Base-by-base conservation (phyloP, 2,113 vertebrate species). In the Lophotis ruficrista region DNA sequence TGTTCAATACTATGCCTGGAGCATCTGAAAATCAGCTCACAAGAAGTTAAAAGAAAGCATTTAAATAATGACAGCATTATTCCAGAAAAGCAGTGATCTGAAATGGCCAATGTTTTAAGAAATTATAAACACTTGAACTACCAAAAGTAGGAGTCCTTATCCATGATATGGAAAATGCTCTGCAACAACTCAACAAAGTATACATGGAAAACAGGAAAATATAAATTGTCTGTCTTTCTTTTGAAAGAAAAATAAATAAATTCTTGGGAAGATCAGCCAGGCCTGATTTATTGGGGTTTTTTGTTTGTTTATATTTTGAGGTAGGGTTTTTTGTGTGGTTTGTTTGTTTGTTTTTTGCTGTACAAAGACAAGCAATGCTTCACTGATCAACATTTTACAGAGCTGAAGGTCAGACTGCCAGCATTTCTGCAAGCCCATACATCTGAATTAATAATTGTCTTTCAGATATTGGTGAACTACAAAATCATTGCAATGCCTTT, bases 331-430 rank as follows among this genome's bases (percentile, higher is more conserved):
- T 11, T 37, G 6, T 60, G 7, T 27, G 16, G 5, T 65, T 70
- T 47, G 9, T 65, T 89, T 88, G 30, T 23, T 89, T 90, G 31
- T 8, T 53, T 83, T 72, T 94, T 90, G 78, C 35, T 45, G 68
- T 30, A 50, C 37, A 38, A 12, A 72, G 75, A 88, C 92, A 93
- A 87, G 53, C 83, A 95, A 72, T 93, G 82, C 76, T 84, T 93
- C 94, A 90, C 65, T 95, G 90, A 96, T 94, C 93, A 95, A 84
- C 14, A 82, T 70, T 91, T 93, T 87, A 92, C 56, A 35, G 50
- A 95, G 92, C 48, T 89, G 81, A 97, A 97, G 92, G 97, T 96
- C 93, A 95, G 61, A 75, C 73, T 95, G 91, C 75, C 90, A 92
- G 61, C 37, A 93, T 92, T 96, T 96, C 93, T 94, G 76, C 79